These are phyloP conservation scores for Diorhabda carinulata DNA, from an alignment of 1,140 invertebrate species.

Conservation along the genomic window DNA sequence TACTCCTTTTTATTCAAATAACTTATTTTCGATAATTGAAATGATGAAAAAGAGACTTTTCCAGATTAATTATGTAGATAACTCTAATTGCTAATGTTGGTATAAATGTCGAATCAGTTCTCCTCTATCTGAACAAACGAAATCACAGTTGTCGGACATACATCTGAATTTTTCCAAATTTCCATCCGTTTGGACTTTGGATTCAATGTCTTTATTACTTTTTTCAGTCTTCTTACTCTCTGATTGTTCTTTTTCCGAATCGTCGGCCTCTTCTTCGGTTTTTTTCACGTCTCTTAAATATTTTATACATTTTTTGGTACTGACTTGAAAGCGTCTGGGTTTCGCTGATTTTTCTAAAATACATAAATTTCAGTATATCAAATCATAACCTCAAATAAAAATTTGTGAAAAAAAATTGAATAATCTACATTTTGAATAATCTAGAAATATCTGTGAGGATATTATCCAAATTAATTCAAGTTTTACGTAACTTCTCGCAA, in stretches of 20 bases:
- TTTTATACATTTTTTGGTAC: background rate
- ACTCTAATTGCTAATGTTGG: background rate
- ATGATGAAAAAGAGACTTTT: too few species aligned
- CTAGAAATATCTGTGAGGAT: too few species aligned
- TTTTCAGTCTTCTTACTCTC: conserved; percentile 4
- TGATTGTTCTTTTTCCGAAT: background rate
- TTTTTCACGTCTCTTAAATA: background rate
- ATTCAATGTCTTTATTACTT: background rate
- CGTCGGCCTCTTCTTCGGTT: background rate
- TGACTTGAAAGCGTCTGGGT: background rate
- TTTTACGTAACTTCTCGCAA: too few species aligned
- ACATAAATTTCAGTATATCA: background rate
- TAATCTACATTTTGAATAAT: too few species aligned
- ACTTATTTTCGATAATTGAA: too few species aligned
- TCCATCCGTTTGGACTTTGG: background rate
- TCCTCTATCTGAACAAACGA: background rate
- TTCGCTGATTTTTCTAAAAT: background rate
- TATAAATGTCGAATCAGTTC: background rate
- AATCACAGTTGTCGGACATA: conserved; percentile 2
- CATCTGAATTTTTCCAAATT: background rate
- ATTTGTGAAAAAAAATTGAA: too few species aligned
- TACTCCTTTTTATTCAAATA: too few species aligned
- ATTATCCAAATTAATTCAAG: too few species aligned
- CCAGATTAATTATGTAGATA: too few species aligned
- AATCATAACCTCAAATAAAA: too few species aligned